Base-by-base conservation (phyloP, 2,888 invertebrate genomes). In the Piscicola geometra region DNA sequence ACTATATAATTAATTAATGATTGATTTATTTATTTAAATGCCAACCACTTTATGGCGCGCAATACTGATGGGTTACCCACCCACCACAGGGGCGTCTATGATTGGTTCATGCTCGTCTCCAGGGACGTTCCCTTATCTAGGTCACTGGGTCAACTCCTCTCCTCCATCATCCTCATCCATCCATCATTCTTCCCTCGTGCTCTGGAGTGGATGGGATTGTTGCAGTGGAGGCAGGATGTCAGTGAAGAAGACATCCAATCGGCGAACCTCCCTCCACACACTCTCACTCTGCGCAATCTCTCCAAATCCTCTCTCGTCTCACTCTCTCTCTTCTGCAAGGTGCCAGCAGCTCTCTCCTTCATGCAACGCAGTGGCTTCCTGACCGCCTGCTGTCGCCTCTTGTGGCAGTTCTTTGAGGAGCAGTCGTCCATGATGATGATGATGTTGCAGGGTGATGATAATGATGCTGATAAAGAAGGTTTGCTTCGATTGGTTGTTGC, bases 121-220 rank as follows among this genome's bases (percentile, higher is more conserved):
- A 89, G 90, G 64, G 89, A 90, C 76, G 90, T 90, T 28, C 79
- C 82, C 41, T 87, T 94, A 72, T 94, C 94, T 86, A 90, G 90
- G 81, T 89, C 93, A 0, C 89, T 94, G n/a, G 93, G 94, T 86
- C 90, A 91, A 82, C 89, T 93, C 75, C 86, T 94, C 71, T 94
- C 94, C 84, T 91, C 93, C 2, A 88, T 93, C 82, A 94, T 93
- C 85, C 92, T 91, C 85, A 91, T 93, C 41, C 89, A 90, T 80
- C 91, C 93, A 0, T 90, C 90, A 78, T 87, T 92, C 74, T 94
- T 93, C 83, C 90, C 89, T 68, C 87, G 89, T 80, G 84, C 94
- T 41, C 86, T 94, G 76, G 89, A 90, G 82, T 90, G 90, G 83
- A 89, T 93, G 85, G 90, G 90, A 71, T 81, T 85, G 35, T 88